A percentile compares a stretch with the other conserved stretches of the same genome.
Conservation (phyloP, 2,113 vertebrate genomes). For the Spea bombifrons region DNA sequence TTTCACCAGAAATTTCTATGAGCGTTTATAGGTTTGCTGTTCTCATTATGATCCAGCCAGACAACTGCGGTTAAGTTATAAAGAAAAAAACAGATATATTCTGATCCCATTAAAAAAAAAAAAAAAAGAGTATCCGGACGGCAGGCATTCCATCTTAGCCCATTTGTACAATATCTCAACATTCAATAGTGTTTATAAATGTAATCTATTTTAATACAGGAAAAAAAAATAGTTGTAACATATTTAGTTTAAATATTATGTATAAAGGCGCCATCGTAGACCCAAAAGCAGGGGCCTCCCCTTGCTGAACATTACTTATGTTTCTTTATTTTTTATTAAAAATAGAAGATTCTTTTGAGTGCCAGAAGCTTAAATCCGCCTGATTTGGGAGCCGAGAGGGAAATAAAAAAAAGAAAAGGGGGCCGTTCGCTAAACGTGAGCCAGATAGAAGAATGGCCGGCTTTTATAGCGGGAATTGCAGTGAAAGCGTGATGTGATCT, state of each 20-base stretch:
- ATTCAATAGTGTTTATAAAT: slow-evolving; percentile 31
- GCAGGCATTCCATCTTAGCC: not conserved
- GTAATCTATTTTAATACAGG: slow-evolving; percentile 46
- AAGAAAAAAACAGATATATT: not conserved
- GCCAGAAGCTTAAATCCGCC: not conserved
- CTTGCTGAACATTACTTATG: not conserved
- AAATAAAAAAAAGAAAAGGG: not conserved
- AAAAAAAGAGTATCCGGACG: not conserved
- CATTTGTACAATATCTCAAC: slow-evolving; percentile 14
- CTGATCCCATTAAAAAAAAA: not conserved
- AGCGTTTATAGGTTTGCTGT: slow-evolving; percentile 56
- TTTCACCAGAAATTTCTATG: slow-evolving; percentile 56
- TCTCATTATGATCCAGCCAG: slow-evolving; percentile 47
- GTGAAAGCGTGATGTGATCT: slow-evolving; percentile 8
- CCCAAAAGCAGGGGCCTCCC: not conserved
- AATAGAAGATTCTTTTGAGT: not conserved
- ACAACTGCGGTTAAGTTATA: not conserved
- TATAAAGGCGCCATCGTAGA: not conserved
- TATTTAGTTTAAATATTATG: not conserved
- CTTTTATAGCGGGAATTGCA: not conserved
- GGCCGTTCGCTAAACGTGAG: not conserved
- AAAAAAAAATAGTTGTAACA: not conserved
- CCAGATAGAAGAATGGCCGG: not conserved
- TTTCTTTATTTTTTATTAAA: not conserved
- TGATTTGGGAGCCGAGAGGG: too few relatives aligned